phyloP scores from a whole-genome alignment of 2,113 vertebrate species.

The Paradisaea rubra region DNA sequence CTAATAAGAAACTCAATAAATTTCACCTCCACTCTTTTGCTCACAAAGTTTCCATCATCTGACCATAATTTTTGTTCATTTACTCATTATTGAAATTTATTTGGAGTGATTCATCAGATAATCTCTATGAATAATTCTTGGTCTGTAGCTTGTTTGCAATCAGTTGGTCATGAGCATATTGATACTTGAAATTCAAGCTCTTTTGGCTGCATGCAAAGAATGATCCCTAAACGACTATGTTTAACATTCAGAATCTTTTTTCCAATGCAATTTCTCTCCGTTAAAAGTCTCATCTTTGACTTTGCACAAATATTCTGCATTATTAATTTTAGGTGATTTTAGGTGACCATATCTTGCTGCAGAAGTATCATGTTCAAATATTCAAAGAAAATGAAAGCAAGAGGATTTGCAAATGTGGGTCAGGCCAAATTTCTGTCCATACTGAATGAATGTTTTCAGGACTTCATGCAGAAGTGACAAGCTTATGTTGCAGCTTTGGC shows the following conservation, averaged over 20 bases:
- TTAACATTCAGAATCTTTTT: slow-evolving; percentile 9
- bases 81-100: slow-evolving; percentile 9
- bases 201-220: slow-evolving; percentile 27
- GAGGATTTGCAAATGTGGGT: neutral
- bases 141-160: slow-evolving; percentile 33
- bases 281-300: neutral
- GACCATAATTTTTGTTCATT: slow-evolving; percentile 38
- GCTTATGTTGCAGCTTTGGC: neutral
- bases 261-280: neutral
- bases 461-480: neutral
- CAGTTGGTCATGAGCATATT: slow-evolving; percentile 15
- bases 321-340: neutral
- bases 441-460: neutral
- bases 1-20: slow-evolving; percentile 5
- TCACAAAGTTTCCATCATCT: slow-evolving; percentile 16
- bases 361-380: neutral
- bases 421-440: neutral
- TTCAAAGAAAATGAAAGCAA: neutral
- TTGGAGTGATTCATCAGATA: slow-evolving; percentile 7
- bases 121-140: slow-evolving; percentile 26
- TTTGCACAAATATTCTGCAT: neutral
- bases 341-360: neutral
- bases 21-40: slow-evolving; percentile 6
- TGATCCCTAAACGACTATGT: neutral
- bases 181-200: slow-evolving; percentile 28